Evolutionary conservation across 2,888 invertebrate genomes (phyloP).

Genomic region (Rhodophaea formosa): DNA sequence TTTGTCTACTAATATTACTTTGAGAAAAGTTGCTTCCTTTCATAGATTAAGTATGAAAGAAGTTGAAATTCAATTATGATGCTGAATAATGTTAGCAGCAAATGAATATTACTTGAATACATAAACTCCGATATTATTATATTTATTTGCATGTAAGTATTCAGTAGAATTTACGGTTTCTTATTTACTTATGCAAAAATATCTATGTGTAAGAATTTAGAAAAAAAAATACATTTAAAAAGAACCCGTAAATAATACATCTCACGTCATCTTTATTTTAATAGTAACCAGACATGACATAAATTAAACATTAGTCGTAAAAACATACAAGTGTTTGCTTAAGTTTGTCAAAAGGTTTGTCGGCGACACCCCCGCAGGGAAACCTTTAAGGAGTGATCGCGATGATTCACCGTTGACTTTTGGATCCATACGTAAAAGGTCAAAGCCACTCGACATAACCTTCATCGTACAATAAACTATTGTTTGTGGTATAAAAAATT

Average conservation of each 20-base stretch:
- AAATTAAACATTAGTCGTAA: too few relatives aligned
- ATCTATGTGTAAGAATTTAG: too few relatives aligned
- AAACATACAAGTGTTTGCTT: background rate
- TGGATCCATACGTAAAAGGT: slow-evolving; percentile 11
- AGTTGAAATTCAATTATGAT: background rate
- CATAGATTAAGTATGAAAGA: background rate
- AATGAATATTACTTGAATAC: too few relatives aligned
- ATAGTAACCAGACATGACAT: too few relatives aligned
- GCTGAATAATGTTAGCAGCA: too few relatives aligned
- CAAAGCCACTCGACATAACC: slow-evolving; percentile 2
- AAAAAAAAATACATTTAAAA: too few relatives aligned
- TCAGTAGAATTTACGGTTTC: too few relatives aligned
- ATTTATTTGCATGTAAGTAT: too few relatives aligned
- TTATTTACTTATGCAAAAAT: too few relatives aligned
- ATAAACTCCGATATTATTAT: too few relatives aligned
- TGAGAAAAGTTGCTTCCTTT: background rate
- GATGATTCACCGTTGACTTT: slow-evolving; percentile 2
- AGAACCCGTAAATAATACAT: too few relatives aligned
- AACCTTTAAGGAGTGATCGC: background rate
- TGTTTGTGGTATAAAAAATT: background rate
- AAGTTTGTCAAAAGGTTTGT: background rate
- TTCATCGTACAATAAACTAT: slow-evolving; percentile 2
- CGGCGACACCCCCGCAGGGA: slow-evolving; percentile 7
- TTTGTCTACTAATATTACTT: slow-evolving; percentile 7
- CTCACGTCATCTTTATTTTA: too few relatives aligned